Evolutionary conservation across 1,140 invertebrate species (phyloP), one percentile per base, ranked within the genome.

Genomic region (Brachystomella parvula): DNA sequence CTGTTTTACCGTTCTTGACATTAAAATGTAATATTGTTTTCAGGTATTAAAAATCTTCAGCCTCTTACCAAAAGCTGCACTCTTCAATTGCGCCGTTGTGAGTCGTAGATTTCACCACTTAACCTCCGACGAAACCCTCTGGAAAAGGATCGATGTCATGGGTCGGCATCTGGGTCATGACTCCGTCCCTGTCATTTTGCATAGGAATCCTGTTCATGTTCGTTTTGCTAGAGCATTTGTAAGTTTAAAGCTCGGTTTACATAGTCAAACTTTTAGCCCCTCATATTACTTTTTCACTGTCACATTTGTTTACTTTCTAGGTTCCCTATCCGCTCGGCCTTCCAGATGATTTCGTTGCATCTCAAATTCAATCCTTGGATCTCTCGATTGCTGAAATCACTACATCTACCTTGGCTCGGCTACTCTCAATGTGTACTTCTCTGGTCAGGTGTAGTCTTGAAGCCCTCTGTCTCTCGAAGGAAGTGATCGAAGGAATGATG

Each of bases 381-480:
- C 39, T 71, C 24, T 64, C 67, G n/a, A 53, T 64, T 21, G 39
- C 65, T 0, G 2, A 26, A 19, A 35, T 69, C 15, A 35, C 39
- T 19, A 59, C 63, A 19, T 6, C 30, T 32, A 35, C 49, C 3
- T 61, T 69, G 57, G 39, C 71, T 59, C 44, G 57, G 28, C 19
- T 69, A 1, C 33, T 71, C 1, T 2, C 3, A 47, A 59, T 21
- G 28, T 64, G 61, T 47, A 31, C 67, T 9, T 63, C 64, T 21
- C 56, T 71, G 19, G 58, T 66, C 29, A 68, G 66, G 59, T 58
- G 68, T 35, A 69, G 67, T 66, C 28, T 72, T 19, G 71, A 72
- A 49, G 61, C 69, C 21, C 19, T 69, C 15, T n/a, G 6, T n/a
- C 12, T 65, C 12, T 30, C n/a, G 2, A 49, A 64, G 24, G 31